phyloP scores from a whole-genome alignment of 1,140 invertebrate genomes.

The Aleiodes sp. region DNA sequence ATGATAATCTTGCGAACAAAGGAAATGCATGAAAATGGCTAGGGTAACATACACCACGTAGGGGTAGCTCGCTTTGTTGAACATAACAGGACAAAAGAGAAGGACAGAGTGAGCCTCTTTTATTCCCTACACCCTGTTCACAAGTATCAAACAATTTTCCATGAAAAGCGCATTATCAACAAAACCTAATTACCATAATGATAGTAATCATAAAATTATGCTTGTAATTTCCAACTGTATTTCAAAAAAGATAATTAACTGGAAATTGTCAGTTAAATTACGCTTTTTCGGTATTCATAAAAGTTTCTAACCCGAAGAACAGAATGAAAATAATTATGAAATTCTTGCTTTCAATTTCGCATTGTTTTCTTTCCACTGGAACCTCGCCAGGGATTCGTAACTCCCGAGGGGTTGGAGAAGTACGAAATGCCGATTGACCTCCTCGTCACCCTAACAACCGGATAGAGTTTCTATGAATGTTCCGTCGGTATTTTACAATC shows the following conservation, averaged over 20 bases:
- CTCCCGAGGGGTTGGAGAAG: slow-evolving; percentile 44
- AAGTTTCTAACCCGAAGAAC: too few relatives aligned
- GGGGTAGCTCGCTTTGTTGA: slow-evolving; percentile 36
- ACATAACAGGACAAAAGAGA: slow-evolving; percentile 1
- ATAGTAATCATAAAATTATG: too few relatives aligned
- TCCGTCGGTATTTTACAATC: slow-evolving; percentile 59
- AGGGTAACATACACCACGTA: slow-evolving; percentile 55
- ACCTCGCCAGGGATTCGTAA: slow-evolving; percentile 19
- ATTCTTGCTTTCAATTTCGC: neutral
- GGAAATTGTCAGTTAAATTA: too few relatives aligned
- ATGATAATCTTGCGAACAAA: slow-evolving; percentile 64
- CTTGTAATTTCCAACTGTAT: too few relatives aligned
- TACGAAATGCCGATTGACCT: slow-evolving; percentile 59
- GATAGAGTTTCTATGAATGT: slow-evolving; percentile 66
- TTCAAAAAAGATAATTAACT: too few relatives aligned
- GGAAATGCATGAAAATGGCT: slow-evolving; percentile 61
- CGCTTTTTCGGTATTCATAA: too few relatives aligned
- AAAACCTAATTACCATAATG: too few relatives aligned
- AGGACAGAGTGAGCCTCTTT: slow-evolving; percentile 45
- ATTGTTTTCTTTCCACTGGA: neutral
- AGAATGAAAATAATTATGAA: too few relatives aligned
- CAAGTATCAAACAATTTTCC: neutral
- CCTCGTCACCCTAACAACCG: slow-evolving; percentile 48
- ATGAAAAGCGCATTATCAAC: too few relatives aligned
- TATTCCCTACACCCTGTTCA: slow-evolving; percentile 5